Percentiles rank a stretch among this genome's conserved stretches.
Conservation (phyloP, 2,113 vertebrate genomes). For the Euleptes europaea region DNA sequence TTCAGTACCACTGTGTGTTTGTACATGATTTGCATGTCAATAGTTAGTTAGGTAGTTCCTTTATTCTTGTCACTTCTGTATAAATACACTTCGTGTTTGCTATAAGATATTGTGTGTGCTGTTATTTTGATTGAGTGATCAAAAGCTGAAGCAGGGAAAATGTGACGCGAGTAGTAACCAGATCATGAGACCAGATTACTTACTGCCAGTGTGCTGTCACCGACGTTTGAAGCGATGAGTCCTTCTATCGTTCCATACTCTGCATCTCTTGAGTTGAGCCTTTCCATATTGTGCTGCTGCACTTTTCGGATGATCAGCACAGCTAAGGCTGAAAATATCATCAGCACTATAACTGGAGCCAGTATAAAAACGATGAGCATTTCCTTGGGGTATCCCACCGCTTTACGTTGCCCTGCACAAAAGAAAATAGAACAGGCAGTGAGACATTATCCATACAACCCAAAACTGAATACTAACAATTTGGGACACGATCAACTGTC, state of each 20-base stretch:
- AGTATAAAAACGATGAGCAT: slow-evolving; percentile 85
- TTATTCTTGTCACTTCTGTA: too few relatives aligned
- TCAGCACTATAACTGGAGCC: slow-evolving; percentile 83
- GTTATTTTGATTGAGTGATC: too few relatives aligned
- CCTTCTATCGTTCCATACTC: slow-evolving; percentile 96
- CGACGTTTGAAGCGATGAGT: slow-evolving; percentile 96
- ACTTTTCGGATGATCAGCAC: slow-evolving; percentile 88
- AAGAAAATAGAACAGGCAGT: neutral
- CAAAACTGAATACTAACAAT: fast-evolving
- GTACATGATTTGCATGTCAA: too few relatives aligned
- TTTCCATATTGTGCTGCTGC: slow-evolving; percentile 90
- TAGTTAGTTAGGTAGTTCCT: too few relatives aligned
- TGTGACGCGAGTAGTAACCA: neutral
- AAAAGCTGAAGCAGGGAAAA: neutral
- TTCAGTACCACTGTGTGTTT: too few relatives aligned
- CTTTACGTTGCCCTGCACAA: slow-evolving; percentile 73
- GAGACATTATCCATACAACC: neutral
- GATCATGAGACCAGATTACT: slow-evolving; percentile 62
- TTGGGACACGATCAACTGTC: fast-evolving
- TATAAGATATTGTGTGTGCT: too few relatives aligned
- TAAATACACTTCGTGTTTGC: too few relatives aligned
- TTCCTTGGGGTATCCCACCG: slow-evolving; percentile 83
- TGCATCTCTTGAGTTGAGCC: slow-evolving; percentile 89
- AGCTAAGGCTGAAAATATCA: slow-evolving; percentile 84
- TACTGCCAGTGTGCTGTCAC: slow-evolving; percentile 96